Evolutionary conservation across 2,113 vertebrate genomes (phyloP).

Genomic region (Azemiops feae): DNA sequence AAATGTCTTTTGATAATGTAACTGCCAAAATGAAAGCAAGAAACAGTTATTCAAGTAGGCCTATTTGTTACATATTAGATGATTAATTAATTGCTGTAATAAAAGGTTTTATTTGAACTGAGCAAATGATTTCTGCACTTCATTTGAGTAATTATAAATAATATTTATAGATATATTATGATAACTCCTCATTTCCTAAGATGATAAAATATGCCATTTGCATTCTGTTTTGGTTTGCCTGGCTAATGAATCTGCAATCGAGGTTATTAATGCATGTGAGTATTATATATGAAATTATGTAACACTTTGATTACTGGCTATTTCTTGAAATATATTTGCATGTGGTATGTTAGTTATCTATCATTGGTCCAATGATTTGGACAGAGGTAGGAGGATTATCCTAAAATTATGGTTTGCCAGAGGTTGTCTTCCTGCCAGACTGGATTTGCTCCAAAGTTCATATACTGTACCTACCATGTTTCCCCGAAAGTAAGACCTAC

Average conservation of each 20-base stretch:
- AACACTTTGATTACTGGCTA: neutral
- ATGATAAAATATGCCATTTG: neutral
- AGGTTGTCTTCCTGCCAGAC: neutral
- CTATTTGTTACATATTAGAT: neutral
- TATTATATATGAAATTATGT: neutral
- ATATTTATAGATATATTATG: neutral
- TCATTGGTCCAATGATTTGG: neutral
- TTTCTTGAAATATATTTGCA: neutral
- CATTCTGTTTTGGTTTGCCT: neutral
- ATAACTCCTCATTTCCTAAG: neutral
- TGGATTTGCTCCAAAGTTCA: neutral
- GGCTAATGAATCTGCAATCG: neutral
- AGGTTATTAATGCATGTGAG: neutral
- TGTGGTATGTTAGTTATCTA: neutral
- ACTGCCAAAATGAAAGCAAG: neutral
- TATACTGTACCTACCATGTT: neutral
- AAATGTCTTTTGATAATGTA: neutral
- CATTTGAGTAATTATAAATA: neutral
- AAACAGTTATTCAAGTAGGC: neutral
- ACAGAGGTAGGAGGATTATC: neutral
- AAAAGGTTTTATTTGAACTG: neutral
- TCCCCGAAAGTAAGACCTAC: no score
- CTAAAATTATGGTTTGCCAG: neutral
- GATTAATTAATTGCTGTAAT: neutral
- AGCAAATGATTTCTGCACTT: neutral